phyloP scores from a whole-genome alignment of 1,140 invertebrate species.

The Aethina tumida region DNA sequence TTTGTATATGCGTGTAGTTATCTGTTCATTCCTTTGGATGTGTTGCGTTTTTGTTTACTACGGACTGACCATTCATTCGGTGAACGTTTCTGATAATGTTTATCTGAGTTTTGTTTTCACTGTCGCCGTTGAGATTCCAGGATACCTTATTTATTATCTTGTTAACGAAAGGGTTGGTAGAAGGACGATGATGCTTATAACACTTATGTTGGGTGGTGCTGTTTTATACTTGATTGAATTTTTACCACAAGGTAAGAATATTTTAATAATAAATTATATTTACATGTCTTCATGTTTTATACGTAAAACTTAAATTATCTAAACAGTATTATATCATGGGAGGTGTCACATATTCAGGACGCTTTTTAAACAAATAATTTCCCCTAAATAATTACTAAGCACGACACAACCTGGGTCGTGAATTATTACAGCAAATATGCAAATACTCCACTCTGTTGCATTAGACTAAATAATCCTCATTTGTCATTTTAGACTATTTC shows the following conservation, averaged over 20 bases:
- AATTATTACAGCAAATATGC: too few relatives aligned
- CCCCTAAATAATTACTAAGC: too few relatives aligned
- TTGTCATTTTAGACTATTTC: slow-evolving; percentile 7
- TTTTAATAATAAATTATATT: background rate
- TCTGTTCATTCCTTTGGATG: slow-evolving; percentile 14
- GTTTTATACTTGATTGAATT: slow-evolving; percentile 38
- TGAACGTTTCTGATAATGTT: slow-evolving; percentile 44
- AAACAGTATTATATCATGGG: too few relatives aligned
- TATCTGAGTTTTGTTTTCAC: slow-evolving; percentile 45
- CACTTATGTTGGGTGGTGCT: slow-evolving; percentile 39
- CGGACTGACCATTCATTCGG: slow-evolving; percentile 52
- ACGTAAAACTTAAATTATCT: too few relatives aligned
- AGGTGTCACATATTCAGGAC: too few relatives aligned
- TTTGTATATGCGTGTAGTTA: slow-evolving; percentile 12
- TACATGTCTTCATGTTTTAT: slow-evolving; percentile 3
- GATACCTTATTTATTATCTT: slow-evolving; percentile 41
- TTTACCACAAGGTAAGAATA: slow-evolving; percentile 28
- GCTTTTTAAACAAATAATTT: too few relatives aligned
- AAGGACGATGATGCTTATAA: slow-evolving; percentile 42
- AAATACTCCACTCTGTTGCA: too few relatives aligned
- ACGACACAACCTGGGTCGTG: too few relatives aligned
- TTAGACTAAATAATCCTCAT: too few relatives aligned
- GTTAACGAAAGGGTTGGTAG: slow-evolving; percentile 48
- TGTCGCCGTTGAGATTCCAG: slow-evolving; percentile 43
- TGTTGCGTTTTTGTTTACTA: slow-evolving; percentile 50